Percentiles rank a stretch among this genome's conserved stretches.
These are phyloP conservation scores for Craterocephalus amniculus DNA, from an alignment of 2,797 vertebrate species.

Conservation along the genomic window DNA sequence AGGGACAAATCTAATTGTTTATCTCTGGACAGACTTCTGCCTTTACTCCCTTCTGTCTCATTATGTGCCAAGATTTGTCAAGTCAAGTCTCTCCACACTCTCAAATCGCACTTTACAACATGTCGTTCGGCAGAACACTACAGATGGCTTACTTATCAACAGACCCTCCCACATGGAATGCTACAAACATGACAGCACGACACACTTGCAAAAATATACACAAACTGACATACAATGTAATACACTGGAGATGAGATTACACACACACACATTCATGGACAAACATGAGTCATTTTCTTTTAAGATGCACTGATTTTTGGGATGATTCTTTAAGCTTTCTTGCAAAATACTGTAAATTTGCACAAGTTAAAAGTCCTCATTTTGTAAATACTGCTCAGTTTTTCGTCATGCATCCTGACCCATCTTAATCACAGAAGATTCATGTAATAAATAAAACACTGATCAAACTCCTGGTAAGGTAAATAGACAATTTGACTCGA, in stretches of 20 bases:
- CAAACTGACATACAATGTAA: conserved; percentile 80
- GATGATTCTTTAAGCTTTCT: conserved; percentile 60
- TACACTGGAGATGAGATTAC: conserved; percentile 69
- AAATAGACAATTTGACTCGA: conserved; percentile 12
- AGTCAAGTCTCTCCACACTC: conserved; percentile 88
- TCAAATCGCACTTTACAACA: conserved; percentile 86
- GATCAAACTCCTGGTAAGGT: conserved; percentile 12
- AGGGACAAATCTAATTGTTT: conserved; percentile 90
- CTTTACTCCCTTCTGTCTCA: conserved; percentile 88
- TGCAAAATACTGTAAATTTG: conserved; percentile 33
- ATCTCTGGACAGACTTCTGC: conserved; percentile 88
- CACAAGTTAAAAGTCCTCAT: conserved; percentile 10
- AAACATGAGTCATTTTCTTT: conserved; percentile 67
- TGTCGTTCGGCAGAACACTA: conserved; percentile 86
- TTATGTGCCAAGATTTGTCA: conserved; percentile 90
- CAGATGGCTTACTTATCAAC: conserved; percentile 89
- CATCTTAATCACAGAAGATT: conserved; percentile 20
- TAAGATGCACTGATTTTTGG: conserved; percentile 53
- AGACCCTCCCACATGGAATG: conserved; percentile 88
- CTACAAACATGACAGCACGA: conserved; percentile 86
- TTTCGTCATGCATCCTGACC: conserved; percentile 13
- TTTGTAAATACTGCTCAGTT: conserved; percentile 8
- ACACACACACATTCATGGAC: conserved; percentile 71
- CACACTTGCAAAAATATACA: conserved; percentile 84
- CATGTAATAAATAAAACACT: conserved; percentile 12